These are phyloP conservation scores for Colistium nudipinnis DNA, from an alignment of 2,113 vertebrate genomes.

Conservation along the genomic window DNA sequence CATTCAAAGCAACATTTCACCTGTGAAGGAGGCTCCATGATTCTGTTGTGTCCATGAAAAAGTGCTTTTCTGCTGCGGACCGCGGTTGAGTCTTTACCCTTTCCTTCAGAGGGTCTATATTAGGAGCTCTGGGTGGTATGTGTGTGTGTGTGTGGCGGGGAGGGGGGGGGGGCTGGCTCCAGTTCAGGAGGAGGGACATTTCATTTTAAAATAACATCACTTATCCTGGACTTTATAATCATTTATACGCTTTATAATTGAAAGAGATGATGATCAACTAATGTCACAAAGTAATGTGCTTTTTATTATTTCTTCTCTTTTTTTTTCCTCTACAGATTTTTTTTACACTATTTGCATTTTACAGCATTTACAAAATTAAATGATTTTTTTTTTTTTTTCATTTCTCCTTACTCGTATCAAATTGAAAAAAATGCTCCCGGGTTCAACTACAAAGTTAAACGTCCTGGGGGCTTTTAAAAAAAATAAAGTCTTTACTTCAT, in stretches of 20 bases:
- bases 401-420: too few species aligned
- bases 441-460: slow-evolving; percentile 35
- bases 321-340: slow-evolving; percentile 41
- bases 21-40: slow-evolving; percentile 65
- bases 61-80: neutral
- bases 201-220: slow-evolving; percentile 2
- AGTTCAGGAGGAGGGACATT: slow-evolving; percentile 34
- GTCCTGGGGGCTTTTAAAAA: slow-evolving; percentile 32
- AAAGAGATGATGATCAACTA: neutral
- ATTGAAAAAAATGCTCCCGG: slow-evolving; percentile 46
- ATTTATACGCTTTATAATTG: too few species aligned
- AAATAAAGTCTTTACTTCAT: neutral
- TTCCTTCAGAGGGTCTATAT: slow-evolving; percentile 71
- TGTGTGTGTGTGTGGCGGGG: slow-evolving; percentile 35
- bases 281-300: slow-evolving; percentile 33
- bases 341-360: slow-evolving; percentile 59
- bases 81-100: slow-evolving; percentile 33
- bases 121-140: slow-evolving; percentile 67
- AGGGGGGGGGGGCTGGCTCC: slow-evolving; percentile 32
- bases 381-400: slow-evolving; percentile 34
- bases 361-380: slow-evolving; percentile 71
- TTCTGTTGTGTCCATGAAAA: slow-evolving; percentile 52
- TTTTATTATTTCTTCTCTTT: slow-evolving; percentile 48
- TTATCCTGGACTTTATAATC: neutral
- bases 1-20: slow-evolving; percentile 46